A percentile compares a stretch with the other conserved stretches of the same genome.
Conservation (phyloP, 2,888 invertebrate genomes). For the Odontocerum albicorne region DNA sequence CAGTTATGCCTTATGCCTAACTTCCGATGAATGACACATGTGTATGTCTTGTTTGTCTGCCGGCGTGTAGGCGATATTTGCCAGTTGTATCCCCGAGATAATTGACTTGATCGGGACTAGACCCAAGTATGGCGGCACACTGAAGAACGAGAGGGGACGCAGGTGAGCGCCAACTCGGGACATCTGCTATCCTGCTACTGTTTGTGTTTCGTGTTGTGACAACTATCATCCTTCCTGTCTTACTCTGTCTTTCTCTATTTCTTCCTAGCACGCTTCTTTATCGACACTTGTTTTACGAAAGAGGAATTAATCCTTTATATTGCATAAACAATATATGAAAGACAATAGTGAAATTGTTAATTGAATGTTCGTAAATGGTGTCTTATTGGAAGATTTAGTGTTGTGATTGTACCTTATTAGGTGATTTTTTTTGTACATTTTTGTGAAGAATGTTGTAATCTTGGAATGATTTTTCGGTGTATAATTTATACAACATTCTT, state of each 20-base stretch:
- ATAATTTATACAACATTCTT: slow-evolving; percentile 34
- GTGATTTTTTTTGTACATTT: slow-evolving; percentile 27
- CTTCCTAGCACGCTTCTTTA: slow-evolving; percentile 62
- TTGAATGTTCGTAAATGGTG: slow-evolving; percentile 37
- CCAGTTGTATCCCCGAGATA: slow-evolving; percentile 99
- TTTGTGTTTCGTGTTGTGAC: slow-evolving; percentile 63
- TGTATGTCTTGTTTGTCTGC: slow-evolving; percentile 52
- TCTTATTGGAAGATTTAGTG: slow-evolving; percentile 36
- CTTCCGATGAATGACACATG: slow-evolving; percentile 49
- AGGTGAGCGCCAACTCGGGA: slow-evolving; percentile 76
- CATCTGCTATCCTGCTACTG: slow-evolving; percentile 59
- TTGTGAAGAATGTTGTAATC: slow-evolving; percentile 36
- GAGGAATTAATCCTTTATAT: slow-evolving; percentile 59
- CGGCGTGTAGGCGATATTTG: slow-evolving; percentile 97
- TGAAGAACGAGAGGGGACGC: slow-evolving; percentile 99
- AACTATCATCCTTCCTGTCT: slow-evolving; percentile 57
- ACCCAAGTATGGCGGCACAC: slow-evolving; percentile 99
- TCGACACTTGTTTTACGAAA: slow-evolving; percentile 56
- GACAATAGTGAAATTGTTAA: slow-evolving; percentile 20
- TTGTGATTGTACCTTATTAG: slow-evolving; percentile 36
- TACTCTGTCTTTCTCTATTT: slow-evolving; percentile 39
- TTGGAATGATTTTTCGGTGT: slow-evolving; percentile 36
- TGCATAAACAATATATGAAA: slow-evolving; percentile 32
- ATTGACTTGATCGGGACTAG: slow-evolving; percentile 99
- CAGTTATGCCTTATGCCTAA: too few species aligned